These are phyloP conservation scores for Istiophorus platypterus DNA, from an alignment of 2,113 vertebrate species.

Conservation along the genomic window DNA sequence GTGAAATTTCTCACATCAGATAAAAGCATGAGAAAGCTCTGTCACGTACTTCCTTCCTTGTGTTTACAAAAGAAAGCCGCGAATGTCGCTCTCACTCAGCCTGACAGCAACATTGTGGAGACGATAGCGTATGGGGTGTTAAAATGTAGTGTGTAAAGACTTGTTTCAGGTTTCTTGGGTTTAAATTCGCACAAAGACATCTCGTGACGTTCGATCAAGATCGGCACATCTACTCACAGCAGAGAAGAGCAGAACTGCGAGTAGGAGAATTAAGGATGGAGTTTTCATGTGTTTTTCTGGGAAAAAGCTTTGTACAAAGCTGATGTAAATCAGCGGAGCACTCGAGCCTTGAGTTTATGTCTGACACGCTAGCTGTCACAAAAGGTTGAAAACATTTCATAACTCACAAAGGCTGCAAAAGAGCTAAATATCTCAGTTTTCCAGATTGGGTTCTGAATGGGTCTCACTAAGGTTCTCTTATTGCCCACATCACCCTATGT, in stretches of 20 bases:
- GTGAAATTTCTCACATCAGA: too few relatives aligned
- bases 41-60: too few relatives aligned
- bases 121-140: neutral
- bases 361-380: neutral
- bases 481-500: neutral
- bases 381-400: neutral
- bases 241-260: neutral
- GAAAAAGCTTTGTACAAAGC: neutral
- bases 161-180: neutral
- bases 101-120: too few relatives aligned
- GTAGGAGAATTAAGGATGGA: neutral
- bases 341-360: too few relatives aligned
- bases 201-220: conserved; percentile 9
- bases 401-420: neutral
- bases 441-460: neutral
- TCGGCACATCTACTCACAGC: neutral
- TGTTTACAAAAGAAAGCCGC: too few relatives aligned
- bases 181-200: neutral
- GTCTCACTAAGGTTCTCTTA: neutral
- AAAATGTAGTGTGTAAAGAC: neutral
- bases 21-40: too few relatives aligned
- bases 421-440: neutral
- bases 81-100: too few relatives aligned
- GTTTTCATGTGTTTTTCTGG: too few relatives aligned
- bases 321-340: too few relatives aligned